Evolutionary conservation across 2,797 vertebrate species (phyloP), one percentile per base, ranked within the genome.

Genomic region (Oreonectes daqikongensis): DNA sequence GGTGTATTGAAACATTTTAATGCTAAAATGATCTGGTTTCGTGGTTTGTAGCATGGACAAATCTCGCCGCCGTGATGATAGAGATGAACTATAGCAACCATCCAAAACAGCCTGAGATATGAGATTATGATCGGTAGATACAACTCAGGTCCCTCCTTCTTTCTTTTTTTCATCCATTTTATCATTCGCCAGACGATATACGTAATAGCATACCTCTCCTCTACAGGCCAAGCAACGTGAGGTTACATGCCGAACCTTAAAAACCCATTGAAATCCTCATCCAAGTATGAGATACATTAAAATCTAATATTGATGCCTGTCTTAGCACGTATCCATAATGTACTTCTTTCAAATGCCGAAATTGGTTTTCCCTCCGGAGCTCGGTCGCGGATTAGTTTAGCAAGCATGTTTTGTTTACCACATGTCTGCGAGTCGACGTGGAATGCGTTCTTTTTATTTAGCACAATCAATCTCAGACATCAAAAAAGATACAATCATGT

Each of bases 391-490:
- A 68, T 76, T 80, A 65, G 35, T 46, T 50, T 42, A 44, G 22
- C 63, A 55, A 44, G 22, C 63, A 55, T 75, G 72, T 64, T 30
- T 76, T 69, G 68, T 60, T 68, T 63, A 70, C 75, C 55, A 63
- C 40, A 11, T 69, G 72, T 17, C 28, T 24, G 60, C 44, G 77
- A 82, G 63, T 70, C 64, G 75, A 11, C 18, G 40, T 70, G 70
- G 61, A 70, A 80, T 81, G 68, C 73, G 40, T 44, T 79, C 46
- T 60, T 78, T 60, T 73, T 50, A 73, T 69, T 8, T 69, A 20
- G 52, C 53, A 67, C 38, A 40, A 77, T 81, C 77, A 74, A 48
- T 60, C 57, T 71, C 81, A 84, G 83, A 82, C 85, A 80, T 84
- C 73, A 65, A 55, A 64, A 69, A 17, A 35, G 75, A 75, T 81